Base-by-base conservation (phyloP, 2,888 invertebrate genomes). In the Lepeophtheirus nordmannii region DNA sequence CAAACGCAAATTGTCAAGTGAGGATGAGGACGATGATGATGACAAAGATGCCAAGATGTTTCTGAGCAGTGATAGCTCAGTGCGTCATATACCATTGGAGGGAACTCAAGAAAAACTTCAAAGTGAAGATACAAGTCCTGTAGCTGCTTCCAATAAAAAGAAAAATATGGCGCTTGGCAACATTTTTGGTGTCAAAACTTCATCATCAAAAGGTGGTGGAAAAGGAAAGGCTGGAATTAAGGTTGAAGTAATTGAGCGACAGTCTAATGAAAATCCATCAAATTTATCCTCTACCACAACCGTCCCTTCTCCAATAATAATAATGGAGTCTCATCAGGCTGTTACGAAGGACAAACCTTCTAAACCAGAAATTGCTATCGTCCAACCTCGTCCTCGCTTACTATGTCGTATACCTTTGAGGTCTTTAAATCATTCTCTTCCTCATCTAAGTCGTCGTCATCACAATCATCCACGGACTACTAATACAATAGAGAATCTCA, bases 221-320 rank as follows among this genome's bases (percentile, higher is more conserved):
- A 30, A 30, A 14, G 38, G 61, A n/a, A 61, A 61, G 61, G 61
- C 61, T 10, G 61, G 37, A n/a, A 37, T 61, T 37, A 61, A 61
- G 37, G 61, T 61, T 14, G 61, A 61, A 37, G 61, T 61, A 22
- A 61, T 46, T n/a, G 53, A 46, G 53, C 53, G 53, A 46, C 53
- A 46, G 53, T 46, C 53, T 46, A 17, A 14, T n/a, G 53, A 46
- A 8, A 46, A 46, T 46, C 53, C 53, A n/a, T 30, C 30, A 30
- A 30, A 30, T 30, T 5, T 30, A 5, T 17, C 53, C 14, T 14
- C 14, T 14, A 46, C 53, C n/a, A 46, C 53, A 14, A 14, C 53
- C 14, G n/a, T 46, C 14, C n/a, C 53, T 14, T 14, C 53, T 17
- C 53, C 53, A 14, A 7, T 30, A 30, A 30, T 30, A 30, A 30